These are phyloP conservation scores for Nebria ingens DNA, from an alignment of 1,140 invertebrate genomes.

Conservation along the genomic window DNA sequence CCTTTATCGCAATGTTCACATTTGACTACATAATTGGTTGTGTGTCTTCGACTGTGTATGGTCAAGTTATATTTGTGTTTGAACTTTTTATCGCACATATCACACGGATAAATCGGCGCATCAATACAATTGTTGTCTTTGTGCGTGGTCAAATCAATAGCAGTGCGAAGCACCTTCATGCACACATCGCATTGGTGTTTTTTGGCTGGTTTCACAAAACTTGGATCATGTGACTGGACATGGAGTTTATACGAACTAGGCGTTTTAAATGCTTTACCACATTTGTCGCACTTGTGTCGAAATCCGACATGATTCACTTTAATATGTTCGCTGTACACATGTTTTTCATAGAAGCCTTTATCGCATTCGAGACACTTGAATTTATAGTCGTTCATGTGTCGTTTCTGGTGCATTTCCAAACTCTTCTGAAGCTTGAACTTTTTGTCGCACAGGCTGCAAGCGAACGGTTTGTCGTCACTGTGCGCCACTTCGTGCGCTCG, in stretches of 20 bases:
- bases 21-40: conserved; percentile 35
- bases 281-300: conserved; percentile 45
- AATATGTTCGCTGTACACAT: conserved; percentile 16
- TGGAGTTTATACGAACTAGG: too few species aligned
- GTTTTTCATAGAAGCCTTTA: conserved; percentile 34
- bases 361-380: conserved; percentile 31
- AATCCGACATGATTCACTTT: conserved; percentile 42
- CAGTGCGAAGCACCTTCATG: too few species aligned
- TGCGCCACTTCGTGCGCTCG: conserved; percentile 47
- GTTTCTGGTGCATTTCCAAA: conserved; percentile 24
- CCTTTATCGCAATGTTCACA: conserved; percentile 33
- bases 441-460: conserved; percentile 17
- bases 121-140: too few species aligned
- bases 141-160: too few species aligned
- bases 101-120: conserved; percentile 8
- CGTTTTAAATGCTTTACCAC: too few species aligned
- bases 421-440: conserved; percentile 31
- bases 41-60: conserved; percentile 35
- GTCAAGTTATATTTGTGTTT: conserved; percentile 19
- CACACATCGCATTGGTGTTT: too few species aligned
- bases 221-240: too few species aligned
- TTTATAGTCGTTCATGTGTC: conserved; percentile 25
- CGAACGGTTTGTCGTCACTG: conserved; percentile 11
- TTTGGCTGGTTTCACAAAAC: too few species aligned
- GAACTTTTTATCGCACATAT: background rate